phyloP scores from a whole-genome alignment of 2,113 vertebrate species.

The Bostrychus sinensis region DNA sequence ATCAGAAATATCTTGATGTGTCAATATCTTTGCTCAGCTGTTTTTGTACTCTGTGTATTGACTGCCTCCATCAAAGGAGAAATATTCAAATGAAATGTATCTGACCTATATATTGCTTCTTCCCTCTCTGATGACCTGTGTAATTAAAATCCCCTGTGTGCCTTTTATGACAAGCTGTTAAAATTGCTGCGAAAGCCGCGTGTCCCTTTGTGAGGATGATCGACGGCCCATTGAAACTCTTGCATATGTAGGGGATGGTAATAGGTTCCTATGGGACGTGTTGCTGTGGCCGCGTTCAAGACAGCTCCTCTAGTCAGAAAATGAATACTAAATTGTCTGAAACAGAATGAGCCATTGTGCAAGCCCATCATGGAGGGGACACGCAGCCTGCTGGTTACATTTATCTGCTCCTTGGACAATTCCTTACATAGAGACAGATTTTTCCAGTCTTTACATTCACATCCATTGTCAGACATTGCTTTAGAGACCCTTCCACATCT shows the following conservation, averaged over 20 bases:
- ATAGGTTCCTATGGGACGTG: constrained; percentile 73
- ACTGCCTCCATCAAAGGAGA: constrained; percentile 20
- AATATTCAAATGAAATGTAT: constrained; percentile 30
- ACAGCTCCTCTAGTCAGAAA: constrained; percentile 38
- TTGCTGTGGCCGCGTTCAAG: constrained; percentile 42
- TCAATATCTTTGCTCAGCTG: constrained; percentile 1
- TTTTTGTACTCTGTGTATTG: constrained; percentile 18
- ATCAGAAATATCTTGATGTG: background rate
- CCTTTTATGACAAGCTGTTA: constrained; percentile 63
- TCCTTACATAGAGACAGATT: background rate
- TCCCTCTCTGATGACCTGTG: constrained; percentile 51
- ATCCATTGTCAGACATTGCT: background rate
- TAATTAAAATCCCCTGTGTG: constrained; percentile 57
- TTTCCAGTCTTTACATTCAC: background rate
- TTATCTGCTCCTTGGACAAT: constrained; percentile 16
- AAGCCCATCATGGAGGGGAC: constrained; percentile 20
- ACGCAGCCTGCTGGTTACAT: constrained; percentile 9
- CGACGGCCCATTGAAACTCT: constrained; percentile 64
- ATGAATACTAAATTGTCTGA: constrained; percentile 53
- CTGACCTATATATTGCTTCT: constrained; percentile 52
- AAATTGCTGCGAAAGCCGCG: constrained; percentile 52
- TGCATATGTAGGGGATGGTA: constrained; percentile 73
- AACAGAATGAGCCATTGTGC: constrained; percentile 40
- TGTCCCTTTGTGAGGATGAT: constrained; percentile 69
- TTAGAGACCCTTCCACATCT: background rate